phyloP scores from a whole-genome alignment of 2,797 vertebrate species.

The Ceryle rudis region DNA sequence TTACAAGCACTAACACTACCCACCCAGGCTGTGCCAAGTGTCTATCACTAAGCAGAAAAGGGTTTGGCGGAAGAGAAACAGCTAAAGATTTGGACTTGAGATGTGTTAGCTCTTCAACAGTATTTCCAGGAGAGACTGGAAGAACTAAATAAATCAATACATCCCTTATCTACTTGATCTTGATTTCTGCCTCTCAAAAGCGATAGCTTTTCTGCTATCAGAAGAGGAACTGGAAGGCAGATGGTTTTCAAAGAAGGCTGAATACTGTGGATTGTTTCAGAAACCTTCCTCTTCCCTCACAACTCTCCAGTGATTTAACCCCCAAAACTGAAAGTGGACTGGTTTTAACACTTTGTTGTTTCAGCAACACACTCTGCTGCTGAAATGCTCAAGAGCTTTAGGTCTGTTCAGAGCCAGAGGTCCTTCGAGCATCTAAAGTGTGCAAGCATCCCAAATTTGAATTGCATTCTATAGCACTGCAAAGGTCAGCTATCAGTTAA shows the following conservation, averaged over 20 bases:
- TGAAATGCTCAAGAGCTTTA: not conserved
- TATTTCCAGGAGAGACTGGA: not conserved
- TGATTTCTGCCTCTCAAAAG: not conserved
- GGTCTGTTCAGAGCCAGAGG: not conserved
- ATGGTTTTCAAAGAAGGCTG: not conserved
- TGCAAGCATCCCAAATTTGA: not conserved
- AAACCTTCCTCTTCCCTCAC: not conserved
- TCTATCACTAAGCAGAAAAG: not conserved
- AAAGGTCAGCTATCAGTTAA: not conserved
- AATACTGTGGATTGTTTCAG: not conserved
- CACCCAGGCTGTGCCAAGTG: not conserved
- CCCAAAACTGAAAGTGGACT: not conserved
- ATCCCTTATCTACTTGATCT: not conserved
- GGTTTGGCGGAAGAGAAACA: not conserved
- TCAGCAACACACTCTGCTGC: not conserved
- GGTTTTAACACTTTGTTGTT: not conserved
- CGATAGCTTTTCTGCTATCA: not conserved
- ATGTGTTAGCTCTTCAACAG: not conserved
- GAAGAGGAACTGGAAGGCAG: not conserved
- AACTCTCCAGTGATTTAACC: not conserved
- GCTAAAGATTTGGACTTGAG: not conserved
- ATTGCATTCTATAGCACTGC: not conserved
- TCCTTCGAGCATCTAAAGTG: not conserved
- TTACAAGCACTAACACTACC: not conserved
- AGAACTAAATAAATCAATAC: not conserved